Base-by-base conservation (phyloP, 2,888 invertebrate species). In the Chymomyza caudatula region DNA sequence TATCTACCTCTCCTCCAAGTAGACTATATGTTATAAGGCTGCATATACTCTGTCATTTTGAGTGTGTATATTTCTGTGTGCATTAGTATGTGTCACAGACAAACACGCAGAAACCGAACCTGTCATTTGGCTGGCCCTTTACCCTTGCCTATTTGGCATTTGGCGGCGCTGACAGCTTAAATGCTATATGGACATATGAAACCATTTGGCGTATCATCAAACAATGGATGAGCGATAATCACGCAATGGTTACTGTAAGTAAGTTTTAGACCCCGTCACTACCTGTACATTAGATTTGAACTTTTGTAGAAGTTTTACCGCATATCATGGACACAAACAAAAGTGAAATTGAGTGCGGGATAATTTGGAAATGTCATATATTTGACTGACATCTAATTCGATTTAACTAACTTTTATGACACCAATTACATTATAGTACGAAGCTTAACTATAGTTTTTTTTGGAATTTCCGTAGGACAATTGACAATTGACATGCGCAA, bases 331-430 rank as follows among this genome's bases (percentile, higher is more conserved):
- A 17, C 19, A 29, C 42, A 51, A 22, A 56, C 56, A 20, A 56
- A 37, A 60, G 17, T 43, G 42, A 23, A 19, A 6, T 43, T 19
- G 43, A 43, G 43, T 52, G 60, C 56, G 65, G 70, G 60, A 77
- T 74, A 72, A 82, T 79, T 82, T 72, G 73, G 71, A 65, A 73
- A 75, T 83, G 85, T 78, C 85, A 78, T 65, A 63, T 63, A 51
- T 54, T 70, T 74, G 81, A 81, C 73, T 69, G 81, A 56, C 80
- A 73, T 71, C 69, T 75, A 73, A 70, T 79, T 69, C 60, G 67
- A 63, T 67, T 76, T 77, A 81, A 85, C 85, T 81, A 83, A 85
- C 83, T 85, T 80, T 79, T 76, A 74, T 84, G 81, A 74, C 83
- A 77, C 77, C 81, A 85, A 83, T 83, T 85, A 83, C 77, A 60